These are phyloP conservation scores for Trichomycterus rosablanca DNA, from an alignment of 2,113 vertebrate genomes.

Conservation along the genomic window DNA sequence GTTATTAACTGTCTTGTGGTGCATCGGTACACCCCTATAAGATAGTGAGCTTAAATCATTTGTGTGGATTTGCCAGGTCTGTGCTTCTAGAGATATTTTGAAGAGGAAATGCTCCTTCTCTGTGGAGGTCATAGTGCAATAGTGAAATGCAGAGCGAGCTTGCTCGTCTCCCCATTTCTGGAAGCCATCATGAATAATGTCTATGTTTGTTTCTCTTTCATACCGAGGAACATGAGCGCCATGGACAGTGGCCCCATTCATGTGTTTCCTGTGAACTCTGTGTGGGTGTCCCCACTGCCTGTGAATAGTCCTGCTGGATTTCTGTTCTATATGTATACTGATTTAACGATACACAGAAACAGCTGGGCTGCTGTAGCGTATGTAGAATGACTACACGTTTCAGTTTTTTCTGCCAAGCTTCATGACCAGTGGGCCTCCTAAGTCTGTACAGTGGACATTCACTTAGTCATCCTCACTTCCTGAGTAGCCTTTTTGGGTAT, in stretches of 20 bases:
- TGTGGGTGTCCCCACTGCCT: constrained; percentile 43
- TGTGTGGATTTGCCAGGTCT: no score
- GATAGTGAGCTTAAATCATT: no score
- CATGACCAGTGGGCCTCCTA: background rate
- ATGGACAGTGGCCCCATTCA: constrained; percentile 27
- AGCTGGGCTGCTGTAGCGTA: background rate
- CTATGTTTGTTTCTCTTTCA: constrained; percentile 43
- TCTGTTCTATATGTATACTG: constrained; percentile 8
- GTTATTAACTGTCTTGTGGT: no score
- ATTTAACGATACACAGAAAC: constrained; percentile 12
- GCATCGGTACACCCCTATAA: no score
- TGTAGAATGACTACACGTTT: background rate
- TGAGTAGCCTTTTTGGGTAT: constrained; percentile 3
- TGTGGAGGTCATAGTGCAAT: constrained; percentile 20
- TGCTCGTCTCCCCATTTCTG: constrained; percentile 14
- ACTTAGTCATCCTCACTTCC: no score
- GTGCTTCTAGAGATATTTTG: constrained; percentile 8
- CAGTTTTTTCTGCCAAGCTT: background rate
- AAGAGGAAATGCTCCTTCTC: constrained; percentile 28
- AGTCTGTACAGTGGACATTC: no score
- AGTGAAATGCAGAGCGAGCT: constrained; percentile 7
- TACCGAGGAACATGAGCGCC: constrained; percentile 19
- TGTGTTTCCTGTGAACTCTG: constrained; percentile 21
- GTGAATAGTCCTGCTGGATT: constrained; percentile 38
- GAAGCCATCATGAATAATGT: constrained; percentile 23